phyloP scores from a whole-genome alignment of 2,113 vertebrate species.

The Prochilodus magdalenae region DNA sequence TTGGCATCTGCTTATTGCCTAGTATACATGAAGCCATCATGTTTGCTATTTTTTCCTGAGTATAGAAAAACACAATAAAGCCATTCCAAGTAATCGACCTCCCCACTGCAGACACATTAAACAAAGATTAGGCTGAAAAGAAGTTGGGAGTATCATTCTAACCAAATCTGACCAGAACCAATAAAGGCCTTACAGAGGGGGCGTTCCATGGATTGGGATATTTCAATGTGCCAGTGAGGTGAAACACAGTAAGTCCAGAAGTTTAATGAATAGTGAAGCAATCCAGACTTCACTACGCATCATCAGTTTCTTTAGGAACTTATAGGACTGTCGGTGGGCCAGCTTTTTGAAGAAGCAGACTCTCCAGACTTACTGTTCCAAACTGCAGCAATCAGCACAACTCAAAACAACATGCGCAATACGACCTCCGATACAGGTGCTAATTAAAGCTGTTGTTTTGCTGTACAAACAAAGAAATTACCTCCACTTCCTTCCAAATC shows the following conservation, averaged over 20 bases:
- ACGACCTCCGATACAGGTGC: not conserved
- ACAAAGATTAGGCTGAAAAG: not conserved
- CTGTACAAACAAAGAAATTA: not conserved
- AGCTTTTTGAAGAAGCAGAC: not conserved
- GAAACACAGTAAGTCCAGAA: not conserved
- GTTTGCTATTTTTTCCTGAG: no score
- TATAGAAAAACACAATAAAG: no score
- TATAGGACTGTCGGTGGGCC: not conserved
- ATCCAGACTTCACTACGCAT: not conserved
- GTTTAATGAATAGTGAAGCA: not conserved
- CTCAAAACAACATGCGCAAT: not conserved
- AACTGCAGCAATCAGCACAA: not conserved
- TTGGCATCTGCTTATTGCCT: no score
- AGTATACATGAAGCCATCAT: no score
- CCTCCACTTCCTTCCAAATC: constrained; percentile 4
- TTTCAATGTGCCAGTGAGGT: not conserved
- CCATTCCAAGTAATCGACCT: not conserved
- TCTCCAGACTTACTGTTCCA: not conserved
- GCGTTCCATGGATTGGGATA: not conserved
- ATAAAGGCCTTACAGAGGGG: not conserved
- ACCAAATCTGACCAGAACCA: no score
- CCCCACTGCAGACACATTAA: not conserved
- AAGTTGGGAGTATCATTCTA: no score
- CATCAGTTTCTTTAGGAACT: not conserved
- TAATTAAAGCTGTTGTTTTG: not conserved